A percentile compares a stretch with the other conserved stretches of the same genome.
Evolutionary conservation across 2,888 invertebrate species (phyloP).

Genomic region (Lymantria monacha): DNA sequence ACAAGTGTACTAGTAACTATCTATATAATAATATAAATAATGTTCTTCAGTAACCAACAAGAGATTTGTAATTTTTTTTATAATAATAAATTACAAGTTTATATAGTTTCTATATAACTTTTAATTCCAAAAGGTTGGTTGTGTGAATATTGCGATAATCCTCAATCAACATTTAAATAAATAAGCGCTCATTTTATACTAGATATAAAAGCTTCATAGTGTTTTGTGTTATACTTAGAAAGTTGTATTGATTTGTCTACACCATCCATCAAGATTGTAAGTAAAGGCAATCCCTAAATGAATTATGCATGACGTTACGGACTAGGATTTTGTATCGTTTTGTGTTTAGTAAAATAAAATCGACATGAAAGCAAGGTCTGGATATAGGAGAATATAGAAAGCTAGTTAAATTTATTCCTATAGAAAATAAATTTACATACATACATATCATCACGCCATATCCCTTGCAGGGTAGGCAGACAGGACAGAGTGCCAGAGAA

Average conservation of each 20-base stretch:
- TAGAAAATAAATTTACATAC: too few species aligned
- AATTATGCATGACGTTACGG: conserved; percentile 52
- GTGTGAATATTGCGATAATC: too few species aligned
- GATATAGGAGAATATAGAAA: conserved; percentile 27
- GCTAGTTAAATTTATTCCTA: conserved; percentile 8
- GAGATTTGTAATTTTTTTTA: too few species aligned
- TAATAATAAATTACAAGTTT: too few species aligned
- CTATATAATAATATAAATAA: too few species aligned
- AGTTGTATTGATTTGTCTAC: conserved; percentile 53
- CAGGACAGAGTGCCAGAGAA: too few species aligned
- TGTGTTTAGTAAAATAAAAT: conserved; percentile 53
- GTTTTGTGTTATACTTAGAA: conserved; percentile 42
- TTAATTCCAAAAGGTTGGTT: too few species aligned
- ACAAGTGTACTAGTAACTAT: too few species aligned
- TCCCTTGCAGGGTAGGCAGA: too few species aligned
- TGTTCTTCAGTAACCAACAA: too few species aligned
- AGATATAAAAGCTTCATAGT: conserved; percentile 36
- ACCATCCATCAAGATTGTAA: conserved; percentile 51
- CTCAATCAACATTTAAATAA: conserved; percentile 30
- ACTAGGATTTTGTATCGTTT: conserved; percentile 46
- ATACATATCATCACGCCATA: too few species aligned
- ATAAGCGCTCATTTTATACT: conserved; percentile 20
- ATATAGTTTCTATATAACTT: too few species aligned
- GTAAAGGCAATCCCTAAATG: conserved; percentile 47
- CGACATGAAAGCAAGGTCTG: conserved; percentile 28